These are phyloP conservation scores for Hirundo rustica DNA, from an alignment of 2,797 vertebrate genomes.

Conservation along the genomic window DNA sequence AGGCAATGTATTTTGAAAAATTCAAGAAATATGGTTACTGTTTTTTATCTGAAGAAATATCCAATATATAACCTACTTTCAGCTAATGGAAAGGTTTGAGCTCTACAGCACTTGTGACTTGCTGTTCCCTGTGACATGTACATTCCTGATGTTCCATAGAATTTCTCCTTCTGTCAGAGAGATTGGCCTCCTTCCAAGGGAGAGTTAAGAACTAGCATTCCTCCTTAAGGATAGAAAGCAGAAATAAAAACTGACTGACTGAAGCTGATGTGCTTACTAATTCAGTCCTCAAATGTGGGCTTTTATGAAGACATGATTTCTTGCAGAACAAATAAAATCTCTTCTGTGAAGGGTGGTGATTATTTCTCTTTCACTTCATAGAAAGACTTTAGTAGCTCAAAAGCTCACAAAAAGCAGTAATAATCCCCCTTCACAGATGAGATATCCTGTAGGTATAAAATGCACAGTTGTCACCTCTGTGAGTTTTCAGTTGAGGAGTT, in stretches of 20 bases:
- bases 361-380: constrained; percentile 48
- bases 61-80: background rate
- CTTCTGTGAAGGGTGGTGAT: constrained; percentile 29
- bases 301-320: constrained; percentile 1
- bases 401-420: background rate
- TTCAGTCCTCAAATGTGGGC: background rate
- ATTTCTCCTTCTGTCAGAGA: background rate
- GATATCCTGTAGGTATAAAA: background rate
- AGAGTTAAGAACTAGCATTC: background rate
- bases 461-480: background rate
- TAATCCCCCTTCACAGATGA: constrained; percentile 16
- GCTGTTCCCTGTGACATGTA: background rate
- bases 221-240: background rate
- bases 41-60: background rate
- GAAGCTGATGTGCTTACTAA: background rate
- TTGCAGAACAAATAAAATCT: constrained; percentile 33
- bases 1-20: background rate
- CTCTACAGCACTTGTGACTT: background rate
- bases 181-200: background rate
- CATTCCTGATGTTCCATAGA: background rate
- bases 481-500: background rate
- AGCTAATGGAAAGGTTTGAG: constrained; percentile 4
- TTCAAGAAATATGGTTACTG: background rate
- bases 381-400: constrained; percentile 26
- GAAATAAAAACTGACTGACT: constrained; percentile 10